Evolutionary conservation across 2,113 vertebrate genomes (phyloP), one percentile per base, ranked within the genome.

Genomic region (Oxyura jamaicensis): DNA sequence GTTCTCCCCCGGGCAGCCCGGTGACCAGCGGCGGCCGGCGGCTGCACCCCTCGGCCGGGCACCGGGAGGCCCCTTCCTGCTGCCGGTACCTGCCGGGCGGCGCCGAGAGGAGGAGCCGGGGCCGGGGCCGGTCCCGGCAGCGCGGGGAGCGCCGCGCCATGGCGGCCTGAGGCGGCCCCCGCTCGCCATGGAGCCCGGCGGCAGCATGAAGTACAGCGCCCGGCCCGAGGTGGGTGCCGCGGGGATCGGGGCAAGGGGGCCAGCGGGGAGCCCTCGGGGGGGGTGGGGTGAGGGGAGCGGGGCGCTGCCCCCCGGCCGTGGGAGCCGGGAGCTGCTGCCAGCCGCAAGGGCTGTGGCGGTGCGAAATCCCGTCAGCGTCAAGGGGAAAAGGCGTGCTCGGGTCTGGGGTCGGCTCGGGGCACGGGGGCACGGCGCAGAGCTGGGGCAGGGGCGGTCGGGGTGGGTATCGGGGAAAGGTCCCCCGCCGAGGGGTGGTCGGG

Each of bases 201-300:
- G n/a, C 3, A 8, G 86, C 39, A 93, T 96, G 77, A 93, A 94
- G 11, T 97, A 95, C 93, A 97, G 91, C 95, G 9, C 48, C 35
- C 94, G 88, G 6, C 36, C 4, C 4, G 77, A 96, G 97, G 97
- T 97, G 81, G 95, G 96, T 18, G 14, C 13, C 1, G 5, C 13
- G 50, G 46, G 46, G 20, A 11, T 48, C 21, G 10, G 46, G 46
- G 21, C 10, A 20, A 19, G 20, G 46, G 46, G 46, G 46, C 46
- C 20, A 48, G 46, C 46, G 20, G 46, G 46, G 46, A 48, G 46
- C 19, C 46, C 46, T 20, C 46, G 46, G 46, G 46, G 46, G n/a
- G n/a, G n/a, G n/a, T n/a, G n/a, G n/a, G 46, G 22, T 36, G 46
- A 17, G 36, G 36, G 59, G 42, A 52, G 56, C 1, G 80, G 44